Base-by-base conservation (phyloP, 2,888 invertebrate species). In the Cryptocheilus praepositus region DNA sequence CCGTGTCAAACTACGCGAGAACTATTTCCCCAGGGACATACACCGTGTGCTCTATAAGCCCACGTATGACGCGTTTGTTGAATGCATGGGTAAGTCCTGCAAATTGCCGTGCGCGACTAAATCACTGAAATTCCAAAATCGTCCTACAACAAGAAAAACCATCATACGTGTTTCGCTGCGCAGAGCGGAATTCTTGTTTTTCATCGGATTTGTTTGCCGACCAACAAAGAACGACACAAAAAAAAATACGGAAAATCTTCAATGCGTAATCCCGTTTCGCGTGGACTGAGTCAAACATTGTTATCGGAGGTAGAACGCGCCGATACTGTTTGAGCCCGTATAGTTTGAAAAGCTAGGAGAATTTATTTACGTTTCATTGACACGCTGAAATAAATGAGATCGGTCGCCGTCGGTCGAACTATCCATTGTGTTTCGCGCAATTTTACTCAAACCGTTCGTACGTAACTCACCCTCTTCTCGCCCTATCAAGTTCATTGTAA, bases 291-390 rank as follows among this genome's bases (percentile, higher is more conserved):
- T 66, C 66, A 56, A 45, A 15, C 51, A 66, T 28, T 51, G 62
- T 61, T 56, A 45, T 51, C 62, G 28, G 55, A 54, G 61, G 54
- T 43, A 52, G 46, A 54, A 70, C 28, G 65, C 15, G 55, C 60
- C 45, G 63, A 61, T 36, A 36, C 36, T 36, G 36, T 36, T 63
- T 64, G 74, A 76, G 81, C 80, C 77, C 82, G 80, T 82, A 73
- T 79, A 77, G 71, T 65, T 52, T 70, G 70, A 60, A 74, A 76
- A 76, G 67, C 71, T 71, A 63, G 57, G 69, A 70, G 76, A 83
- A 85, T 86, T 84, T 83, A 86, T 86, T 84, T 80, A 73, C 75
- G 71, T 77, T 84, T 82, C 83, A 86, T 86, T 84, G 86, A 80
- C 85, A 85, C 81, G 63, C 52, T 64, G 65, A 73, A 79, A 83